Evolutionary conservation across 2,888 invertebrate species (phyloP).

Genomic region (Boloria euphrosyne): DNA sequence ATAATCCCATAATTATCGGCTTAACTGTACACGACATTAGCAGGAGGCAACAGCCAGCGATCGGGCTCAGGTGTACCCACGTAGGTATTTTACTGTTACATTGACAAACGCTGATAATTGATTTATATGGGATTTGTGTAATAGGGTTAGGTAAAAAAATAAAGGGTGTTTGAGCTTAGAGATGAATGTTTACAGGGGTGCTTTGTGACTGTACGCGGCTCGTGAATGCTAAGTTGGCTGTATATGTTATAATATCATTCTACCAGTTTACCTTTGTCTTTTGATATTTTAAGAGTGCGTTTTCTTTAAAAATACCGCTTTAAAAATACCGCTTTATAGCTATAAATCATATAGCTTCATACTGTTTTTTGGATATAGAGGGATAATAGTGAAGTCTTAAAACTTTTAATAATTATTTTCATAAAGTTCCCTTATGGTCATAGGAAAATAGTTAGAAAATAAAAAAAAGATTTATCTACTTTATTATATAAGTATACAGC

Average conservation of each 20-base stretch:
- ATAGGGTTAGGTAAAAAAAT: slow-evolving; percentile 48
- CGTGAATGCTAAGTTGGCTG: slow-evolving; percentile 17
- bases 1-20: slow-evolving; percentile 81
- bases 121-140: slow-evolving; percentile 58
- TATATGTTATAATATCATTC: background rate
- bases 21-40: slow-evolving; percentile 78
- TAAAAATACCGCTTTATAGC: too few species aligned
- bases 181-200: slow-evolving; percentile 30
- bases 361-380: too few species aligned
- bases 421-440: too few species aligned
- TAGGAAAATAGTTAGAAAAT: too few species aligned
- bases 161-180: slow-evolving; percentile 40
- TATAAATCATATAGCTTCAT: too few species aligned
- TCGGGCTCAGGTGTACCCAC: slow-evolving; percentile 45
- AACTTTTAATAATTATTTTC: too few species aligned
- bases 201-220: slow-evolving; percentile 23
- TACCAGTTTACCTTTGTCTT: background rate
- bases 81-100: slow-evolving; percentile 55
- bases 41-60: slow-evolving; percentile 67
- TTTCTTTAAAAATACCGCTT: too few species aligned
- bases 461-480: too few species aligned
- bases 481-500: too few species aligned
- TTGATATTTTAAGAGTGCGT: too few species aligned
- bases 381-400: too few species aligned
- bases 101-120: slow-evolving; percentile 66